Conservation (phyloP, 2,797 vertebrate species). For the Ambastaia sidthimunki region DNA sequence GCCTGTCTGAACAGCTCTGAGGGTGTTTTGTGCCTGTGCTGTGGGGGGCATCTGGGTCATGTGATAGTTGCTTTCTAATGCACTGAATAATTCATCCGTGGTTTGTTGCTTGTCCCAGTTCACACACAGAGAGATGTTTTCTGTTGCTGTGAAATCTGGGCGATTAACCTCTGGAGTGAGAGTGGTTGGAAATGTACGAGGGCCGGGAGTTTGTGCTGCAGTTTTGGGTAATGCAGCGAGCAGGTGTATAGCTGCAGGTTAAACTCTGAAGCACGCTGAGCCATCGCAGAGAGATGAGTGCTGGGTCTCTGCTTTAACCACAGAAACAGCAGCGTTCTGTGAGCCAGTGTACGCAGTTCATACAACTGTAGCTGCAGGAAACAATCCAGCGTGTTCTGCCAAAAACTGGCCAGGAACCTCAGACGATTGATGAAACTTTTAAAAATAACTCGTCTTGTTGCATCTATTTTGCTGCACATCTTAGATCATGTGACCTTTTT, state of each 20-base stretch:
- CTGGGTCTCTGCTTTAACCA: constrained; percentile 8
- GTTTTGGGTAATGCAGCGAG: neutral
- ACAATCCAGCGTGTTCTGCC: neutral
- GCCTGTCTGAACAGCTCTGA: constrained; percentile 9
- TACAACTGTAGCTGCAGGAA: constrained; percentile 9
- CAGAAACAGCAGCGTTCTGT: neutral
- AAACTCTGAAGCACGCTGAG: constrained; percentile 33
- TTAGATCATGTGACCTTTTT: neutral
- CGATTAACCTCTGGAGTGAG: constrained; percentile 19
- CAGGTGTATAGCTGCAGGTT: constrained; percentile 27
- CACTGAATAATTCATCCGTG: constrained; percentile 53
- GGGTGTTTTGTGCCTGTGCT: constrained; percentile 38
- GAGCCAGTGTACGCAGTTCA: neutral
- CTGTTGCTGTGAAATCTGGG: constrained; percentile 13
- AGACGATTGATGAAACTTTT: constrained; percentile 8
- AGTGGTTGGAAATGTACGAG: constrained; percentile 16
- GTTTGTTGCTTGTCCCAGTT: constrained; percentile 34
- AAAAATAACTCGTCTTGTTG: neutral
- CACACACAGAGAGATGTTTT: constrained; percentile 31
- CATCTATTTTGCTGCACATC: neutral
- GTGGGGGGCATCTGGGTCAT: constrained; percentile 39
- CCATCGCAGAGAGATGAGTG: neutral
- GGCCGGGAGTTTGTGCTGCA: neutral
- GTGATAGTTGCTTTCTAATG: constrained; percentile 44
- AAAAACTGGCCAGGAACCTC: neutral